Evolutionary conservation across 1,140 invertebrate species (phyloP), one percentile per base, ranked within the genome.

Genomic region (Bombus sylvicola): DNA sequence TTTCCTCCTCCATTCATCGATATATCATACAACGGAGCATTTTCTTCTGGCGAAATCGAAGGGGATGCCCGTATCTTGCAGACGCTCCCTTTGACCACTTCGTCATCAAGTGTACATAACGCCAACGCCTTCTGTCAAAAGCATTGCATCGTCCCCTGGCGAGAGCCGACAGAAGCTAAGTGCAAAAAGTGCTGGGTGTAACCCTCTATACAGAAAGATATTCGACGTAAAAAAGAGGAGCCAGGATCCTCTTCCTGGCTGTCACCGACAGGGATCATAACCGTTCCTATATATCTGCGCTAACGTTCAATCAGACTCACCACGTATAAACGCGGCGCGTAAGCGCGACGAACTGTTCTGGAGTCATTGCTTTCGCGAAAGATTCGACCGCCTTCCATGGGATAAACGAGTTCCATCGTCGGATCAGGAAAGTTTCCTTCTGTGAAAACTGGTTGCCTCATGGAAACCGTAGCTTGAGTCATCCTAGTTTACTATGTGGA

Each of bases 241-340:
- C 28, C 10, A n/a, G 53, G 78, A 78, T 81, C 71, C 22, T 73
- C 69, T 81, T 37, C 53, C 22, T 59, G 57, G n/a, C 77, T 90
- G 88, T 82, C 89, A 84, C 13, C n/a, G 13, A 37, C 88, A 90
- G 85, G 78, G 28, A 90, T 89, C 73, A 41, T 77, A 81, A 73
- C 78, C 79, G 69, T 66, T 87, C 81, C 69, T 89, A 53, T 53
- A 53, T 66, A 76, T 69, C 79, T 9, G 0, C 13, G 22, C 31
- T 53, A 79, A 88, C 75, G 75, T 9, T 89, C 78, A 37, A 72
- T 84, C 66, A 72, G 39, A 37, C 37, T 47, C n/a, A 5, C 28
- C 39, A 9, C 15, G 22, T 59, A 28, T 5, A 37, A 3, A 41
- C 53, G 25, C 12, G 22, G 10, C 31, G 68, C 47, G 22, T 73